Conservation (phyloP, 2,113 vertebrate species). For the Lasiurus borealis region DNA sequence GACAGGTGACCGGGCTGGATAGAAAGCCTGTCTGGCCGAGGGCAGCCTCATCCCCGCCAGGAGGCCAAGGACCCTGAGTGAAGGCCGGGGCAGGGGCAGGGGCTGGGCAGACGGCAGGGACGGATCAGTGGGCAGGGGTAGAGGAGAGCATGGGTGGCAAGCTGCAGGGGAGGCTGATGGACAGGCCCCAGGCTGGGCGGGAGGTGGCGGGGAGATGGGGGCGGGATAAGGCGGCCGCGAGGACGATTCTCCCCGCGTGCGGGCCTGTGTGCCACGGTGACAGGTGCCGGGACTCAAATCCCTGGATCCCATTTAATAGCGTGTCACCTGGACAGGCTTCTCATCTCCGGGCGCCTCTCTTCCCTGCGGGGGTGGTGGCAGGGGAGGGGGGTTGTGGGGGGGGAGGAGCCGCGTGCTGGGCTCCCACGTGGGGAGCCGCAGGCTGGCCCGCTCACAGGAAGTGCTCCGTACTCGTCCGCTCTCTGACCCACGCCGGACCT, state of each 20-base stretch:
- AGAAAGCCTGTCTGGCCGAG: not conserved
- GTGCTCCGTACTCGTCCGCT: not conserved
- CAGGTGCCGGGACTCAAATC: not conserved
- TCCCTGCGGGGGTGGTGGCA: too few relatives aligned
- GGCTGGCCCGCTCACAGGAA: not conserved
- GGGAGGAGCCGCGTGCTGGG: not conserved
- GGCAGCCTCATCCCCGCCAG: not conserved
- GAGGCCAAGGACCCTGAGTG: not conserved
- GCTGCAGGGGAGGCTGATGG: rapidly evolving
- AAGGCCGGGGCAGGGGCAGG: too few relatives aligned
- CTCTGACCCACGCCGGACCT: not conserved
- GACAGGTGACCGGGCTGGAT: too few relatives aligned
- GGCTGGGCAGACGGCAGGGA: too few relatives aligned
- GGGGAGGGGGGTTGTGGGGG: too few relatives aligned
- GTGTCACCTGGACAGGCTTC: too few relatives aligned
- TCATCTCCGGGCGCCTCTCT: not conserved
- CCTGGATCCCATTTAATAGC: not conserved
- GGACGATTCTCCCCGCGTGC: not conserved
- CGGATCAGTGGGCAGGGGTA: too few relatives aligned
- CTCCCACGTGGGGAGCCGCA: rapidly evolving
- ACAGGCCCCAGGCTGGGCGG: not conserved
- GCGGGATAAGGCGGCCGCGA: not conserved
- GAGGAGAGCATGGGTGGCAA: not conserved
- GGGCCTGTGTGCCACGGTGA: rapidly evolving
- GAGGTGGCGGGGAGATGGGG: not conserved